Evolutionary conservation across 1,140 invertebrate genomes (phyloP).

Genomic region (Myzus persicae): DNA sequence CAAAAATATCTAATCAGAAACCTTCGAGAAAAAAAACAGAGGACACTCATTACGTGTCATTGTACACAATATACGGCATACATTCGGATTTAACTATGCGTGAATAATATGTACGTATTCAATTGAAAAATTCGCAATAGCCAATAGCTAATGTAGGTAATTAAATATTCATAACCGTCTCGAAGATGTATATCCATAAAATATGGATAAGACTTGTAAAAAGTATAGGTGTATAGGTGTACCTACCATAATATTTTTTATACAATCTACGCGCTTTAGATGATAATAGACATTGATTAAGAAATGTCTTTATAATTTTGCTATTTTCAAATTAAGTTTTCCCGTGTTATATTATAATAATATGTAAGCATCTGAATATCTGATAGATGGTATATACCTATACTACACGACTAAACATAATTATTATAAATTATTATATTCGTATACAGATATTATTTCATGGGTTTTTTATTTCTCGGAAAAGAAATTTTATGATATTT

Average conservation of each 20-base stretch:
- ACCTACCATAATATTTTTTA: neutral
- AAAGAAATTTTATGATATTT: neutral
- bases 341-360: neutral
- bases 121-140: neutral
- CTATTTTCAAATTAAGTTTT: neutral
- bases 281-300: neutral
- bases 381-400: neutral
- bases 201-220: neutral
- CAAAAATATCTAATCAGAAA: conserved; percentile 48
- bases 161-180: neutral
- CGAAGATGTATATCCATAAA: neutral
- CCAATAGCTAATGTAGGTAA: neutral
- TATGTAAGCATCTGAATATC: neutral
- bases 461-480: neutral
- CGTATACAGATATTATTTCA: neutral
- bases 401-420: neutral
- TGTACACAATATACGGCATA: neutral
- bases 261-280: neutral
- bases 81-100: neutral
- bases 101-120: neutral
- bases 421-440: neutral
- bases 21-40: conserved; percentile 17
- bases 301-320: neutral
- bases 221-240: neutral
- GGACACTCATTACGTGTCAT: conserved; percentile 23